Evolutionary conservation across 2,797 vertebrate genomes (phyloP).

Genomic region (Babyrousa celebensis): DNA sequence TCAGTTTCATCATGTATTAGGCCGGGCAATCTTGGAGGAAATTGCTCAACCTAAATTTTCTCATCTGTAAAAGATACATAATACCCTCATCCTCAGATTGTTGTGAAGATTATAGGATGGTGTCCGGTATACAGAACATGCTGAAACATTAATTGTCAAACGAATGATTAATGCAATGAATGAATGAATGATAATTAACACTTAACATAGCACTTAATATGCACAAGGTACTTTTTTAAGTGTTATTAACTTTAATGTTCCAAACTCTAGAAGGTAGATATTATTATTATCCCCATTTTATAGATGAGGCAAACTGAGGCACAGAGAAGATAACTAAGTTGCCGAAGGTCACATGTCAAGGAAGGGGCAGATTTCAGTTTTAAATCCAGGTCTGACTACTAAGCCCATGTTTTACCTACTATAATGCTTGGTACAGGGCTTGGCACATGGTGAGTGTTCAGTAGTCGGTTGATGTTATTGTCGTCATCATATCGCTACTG

Average conservation of each 20-base stretch:
- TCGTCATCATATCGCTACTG: background rate
- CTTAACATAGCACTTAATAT: background rate
- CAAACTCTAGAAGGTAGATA: background rate
- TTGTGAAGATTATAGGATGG: background rate
- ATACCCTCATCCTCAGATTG: background rate
- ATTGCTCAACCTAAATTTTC: background rate
- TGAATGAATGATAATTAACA: background rate
- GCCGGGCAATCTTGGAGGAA: background rate
- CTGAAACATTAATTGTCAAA: background rate
- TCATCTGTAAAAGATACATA: background rate
- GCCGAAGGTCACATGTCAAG: background rate
- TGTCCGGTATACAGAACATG: background rate
- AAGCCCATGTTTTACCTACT: background rate
- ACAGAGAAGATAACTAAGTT: background rate
- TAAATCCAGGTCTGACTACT: background rate
- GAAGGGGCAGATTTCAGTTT: background rate
- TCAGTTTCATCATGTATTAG: background rate
- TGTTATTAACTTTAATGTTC: background rate
- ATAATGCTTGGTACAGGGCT: background rate
- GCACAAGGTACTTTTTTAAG: background rate
- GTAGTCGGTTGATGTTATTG: background rate
- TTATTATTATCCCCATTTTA: background rate
- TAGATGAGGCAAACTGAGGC: background rate
- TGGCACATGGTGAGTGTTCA: background rate
- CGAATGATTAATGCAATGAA: background rate